Evolutionary conservation across 2,888 invertebrate genomes (phyloP), one percentile per base, ranked within the genome.

Genomic region (Cantharis rufa): DNA sequence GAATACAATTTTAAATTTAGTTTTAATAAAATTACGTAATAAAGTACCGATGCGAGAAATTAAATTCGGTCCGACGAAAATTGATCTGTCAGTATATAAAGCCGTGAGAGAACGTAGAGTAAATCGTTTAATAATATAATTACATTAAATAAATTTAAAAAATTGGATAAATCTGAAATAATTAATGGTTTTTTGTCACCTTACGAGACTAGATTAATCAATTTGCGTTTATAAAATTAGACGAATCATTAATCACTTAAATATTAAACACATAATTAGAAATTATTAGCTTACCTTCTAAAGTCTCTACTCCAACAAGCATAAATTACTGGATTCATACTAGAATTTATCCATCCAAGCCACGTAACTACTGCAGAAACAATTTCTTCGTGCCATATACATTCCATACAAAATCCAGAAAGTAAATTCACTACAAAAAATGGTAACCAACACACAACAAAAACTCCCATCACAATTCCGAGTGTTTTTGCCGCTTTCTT

Each of bases 271-370:
- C 13, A 32, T 13, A 48, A 48, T 48, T n/a, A 1, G 7, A 48
- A 48, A n/a, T 48, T 48, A n/a, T 48, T n/a, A 62, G 87, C 91
- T 90, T 87, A 96, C 96, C 96, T 94, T 89, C 96, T 91, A 88
- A 98, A 98, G 89, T 98, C 98, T 85, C 96, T 92, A 90, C 97
- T 98, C 95, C 98, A 98, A 87, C 97, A 97, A n/a, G 98, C 98
- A 88, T 98, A 98, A 86, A 98, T 98, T 82, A 98, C 96, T 0
- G 98, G 98, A 90, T 97, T 97, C 97, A 97, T 97, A 79, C 96
- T 95, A 69, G 96, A 96, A 89, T 97, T 97, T 88, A 97, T 95
- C 97, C 97, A 97, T 72, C 97, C 97, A 63, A 97, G 91, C 97
- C 97, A 97, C 81, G 96, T 96, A 78, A 97, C 96, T 77, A 97